phyloP scores from a whole-genome alignment of 2,888 invertebrate species.

The Drosophila ezoana region DNA sequence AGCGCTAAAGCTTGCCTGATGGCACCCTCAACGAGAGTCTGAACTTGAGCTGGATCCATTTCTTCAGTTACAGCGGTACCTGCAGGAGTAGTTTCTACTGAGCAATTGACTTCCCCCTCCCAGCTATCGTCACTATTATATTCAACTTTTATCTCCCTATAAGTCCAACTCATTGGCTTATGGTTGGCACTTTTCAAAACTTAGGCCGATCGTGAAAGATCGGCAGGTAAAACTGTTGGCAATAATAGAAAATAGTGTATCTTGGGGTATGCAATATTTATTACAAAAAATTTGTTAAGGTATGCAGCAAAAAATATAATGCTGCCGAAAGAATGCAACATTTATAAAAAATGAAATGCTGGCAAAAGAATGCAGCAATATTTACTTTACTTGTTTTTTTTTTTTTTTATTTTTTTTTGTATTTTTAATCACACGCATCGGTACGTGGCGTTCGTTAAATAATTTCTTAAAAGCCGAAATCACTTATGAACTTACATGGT shows the following conservation, averaged over 20 bases:
- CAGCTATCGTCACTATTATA: slow-evolving; percentile 1
- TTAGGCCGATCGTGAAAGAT: slow-evolving; percentile 6
- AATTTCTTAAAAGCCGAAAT: slow-evolving; percentile 1
- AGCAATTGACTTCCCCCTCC: slow-evolving; percentile 4
- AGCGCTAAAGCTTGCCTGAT: slow-evolving; percentile 12
- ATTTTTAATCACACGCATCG: background rate
- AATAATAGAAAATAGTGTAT: slow-evolving; percentile 4
- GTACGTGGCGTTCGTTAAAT: slow-evolving; percentile 4
- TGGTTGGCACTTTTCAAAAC: slow-evolving; percentile 10
- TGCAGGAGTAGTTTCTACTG: slow-evolving; percentile 11
- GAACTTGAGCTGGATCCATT: slow-evolving; percentile 10
- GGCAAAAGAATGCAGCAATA: background rate
- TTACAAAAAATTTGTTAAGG: slow-evolving; percentile 3
- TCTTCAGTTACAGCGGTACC: slow-evolving; percentile 7
- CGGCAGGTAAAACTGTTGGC: slow-evolving; percentile 10
- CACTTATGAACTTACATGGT: slow-evolving; percentile 7
- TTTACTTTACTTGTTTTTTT: background rate
- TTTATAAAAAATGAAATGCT: slow-evolving; percentile 1
- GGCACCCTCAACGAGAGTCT: slow-evolving; percentile 8
- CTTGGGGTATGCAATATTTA: slow-evolving; percentile 6
- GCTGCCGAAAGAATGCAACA: background rate
- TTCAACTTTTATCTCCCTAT: slow-evolving; percentile 11
- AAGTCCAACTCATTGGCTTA: slow-evolving; percentile 9
- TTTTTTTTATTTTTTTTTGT: no score
- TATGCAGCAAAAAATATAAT: slow-evolving; percentile 5